These are phyloP conservation scores for Euplagia quadripunctaria DNA, from an alignment of 2,888 invertebrate species.

Conservation along the genomic window DNA sequence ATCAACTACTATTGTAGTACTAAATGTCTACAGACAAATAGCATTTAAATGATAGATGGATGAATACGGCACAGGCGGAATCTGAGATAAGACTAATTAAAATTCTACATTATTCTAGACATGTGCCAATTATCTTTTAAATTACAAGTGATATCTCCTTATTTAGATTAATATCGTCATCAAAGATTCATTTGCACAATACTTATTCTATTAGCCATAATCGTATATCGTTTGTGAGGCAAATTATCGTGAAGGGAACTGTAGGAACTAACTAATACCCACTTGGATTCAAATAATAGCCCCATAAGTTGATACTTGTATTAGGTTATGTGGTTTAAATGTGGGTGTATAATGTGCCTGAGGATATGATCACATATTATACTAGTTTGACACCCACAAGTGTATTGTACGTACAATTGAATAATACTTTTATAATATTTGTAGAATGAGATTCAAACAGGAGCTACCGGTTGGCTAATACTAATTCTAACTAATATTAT, in stretches of 20 bases:
- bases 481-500: too few species aligned
- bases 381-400: constrained; percentile 35
- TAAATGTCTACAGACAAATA: background rate
- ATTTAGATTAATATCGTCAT: constrained; percentile 18
- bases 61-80: background rate
- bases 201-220: constrained; percentile 4
- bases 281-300: background rate
- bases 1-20: background rate
- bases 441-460: background rate
- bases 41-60: background rate
- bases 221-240: constrained; percentile 11
- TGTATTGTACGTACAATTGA: constrained; percentile 30
- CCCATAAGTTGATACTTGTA: constrained; percentile 4
- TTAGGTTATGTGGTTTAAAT: constrained; percentile 5
- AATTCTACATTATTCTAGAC: constrained; percentile 17
- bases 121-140: constrained; percentile 18
- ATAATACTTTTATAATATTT: constrained; percentile 25
- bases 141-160: constrained; percentile 22
- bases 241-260: constrained; percentile 10
- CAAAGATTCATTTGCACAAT: constrained; percentile 5
- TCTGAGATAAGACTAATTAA: constrained; percentile 1
- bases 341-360: constrained; percentile 29
- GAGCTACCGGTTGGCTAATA: background rate
- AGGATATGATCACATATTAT: constrained; percentile 41
- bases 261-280: constrained; percentile 1